Evolutionary conservation across 2,113 vertebrate species (phyloP), one percentile per base, ranked within the genome.

Genomic region (Lampris incognitus): DNA sequence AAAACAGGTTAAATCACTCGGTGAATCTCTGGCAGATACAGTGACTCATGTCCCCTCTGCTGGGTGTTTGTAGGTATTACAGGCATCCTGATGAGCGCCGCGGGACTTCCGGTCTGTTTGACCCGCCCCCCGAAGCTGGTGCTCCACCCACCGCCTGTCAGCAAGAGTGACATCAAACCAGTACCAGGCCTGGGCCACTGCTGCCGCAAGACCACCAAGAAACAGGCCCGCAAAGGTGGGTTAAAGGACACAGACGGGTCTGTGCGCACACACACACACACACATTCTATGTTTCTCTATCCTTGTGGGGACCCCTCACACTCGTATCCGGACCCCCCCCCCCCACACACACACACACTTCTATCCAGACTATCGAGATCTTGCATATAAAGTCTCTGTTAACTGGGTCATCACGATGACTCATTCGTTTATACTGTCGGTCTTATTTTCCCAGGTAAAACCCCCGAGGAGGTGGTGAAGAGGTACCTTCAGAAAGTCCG

Each of bases 201-300:
- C 69, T 97, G 96, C 87, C 97, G 97, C 91, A 98, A 98, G 90
- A 98, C 96, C 82, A 98, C 95, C 66, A 97, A 97, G 93, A 98
- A 97, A 6, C 97, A 98, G 88, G 95, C 96, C 36, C 96, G 95
- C 74, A 98, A 97, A 95, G 97, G 97, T 98, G 44, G 58, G 84
- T 65, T 10, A 54, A 9, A 54, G 39, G 5, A 7, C 37, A 4
- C 57, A 1, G 9, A 63, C 13, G 24, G 24, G 24, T 24, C 24
- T 24, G 24, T 24, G 24, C 24, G 1, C 2, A 9, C 41, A 5
- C 36, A 39, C 44, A 1, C 1, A 0, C 37, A 8, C 6, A 49
- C 38, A 6, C 10, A 3, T 2, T 37, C 8, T 69, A 7, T 2
- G 46, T 46, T 41, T 9, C 39, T 3, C 0, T 63, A 24, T 24